Base-by-base conservation (phyloP, 2,113 vertebrate genomes). In the Channa argus region DNA sequence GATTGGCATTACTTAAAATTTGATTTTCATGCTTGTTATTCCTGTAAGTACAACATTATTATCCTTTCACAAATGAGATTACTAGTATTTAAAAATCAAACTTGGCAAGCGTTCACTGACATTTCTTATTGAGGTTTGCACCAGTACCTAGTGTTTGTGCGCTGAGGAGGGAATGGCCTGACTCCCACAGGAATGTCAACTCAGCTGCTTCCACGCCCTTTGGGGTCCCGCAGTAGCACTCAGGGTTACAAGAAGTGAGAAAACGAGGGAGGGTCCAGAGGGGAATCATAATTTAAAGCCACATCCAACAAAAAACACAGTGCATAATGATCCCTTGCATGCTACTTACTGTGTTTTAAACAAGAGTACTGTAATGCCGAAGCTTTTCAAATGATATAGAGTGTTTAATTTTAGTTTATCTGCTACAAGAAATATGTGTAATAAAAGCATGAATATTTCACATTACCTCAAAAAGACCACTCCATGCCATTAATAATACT, bases 141-240 rank as follows among this genome's bases (percentile, higher is more conserved):
- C 49, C 38, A 63, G 62, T 15, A 33, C 37, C 51, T 63, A 77
- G 78, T 50, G 76, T 82, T 83, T 79, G 62, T 80, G 79, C 52
- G 56, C 74, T 6, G 65, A 79, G 63, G 44, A 73, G 84, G 80
- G 80, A 88, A 82, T 70, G 39, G 69, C 71, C 79, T 3, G 65
- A 59, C 59, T 82, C 83, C 90, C 89, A 68, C 92, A 91, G 87
- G 91, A 93, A 93, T 92, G 92, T 84, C 81, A 72, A 77, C 80
- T 89, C 83, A 87, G 88, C 85, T 62, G 66, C 44, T 72, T 75
- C 81, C 72, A 71, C 84, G 54, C 86, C 87, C 77, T 61, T n/a
- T 58, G 63, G 68, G 49, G 69, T 65, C 60, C 82, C 53, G 5
- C 65, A 63, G 68, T 41, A 53, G 7, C 4, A 6, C 13, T 70